Base-by-base conservation (phyloP, 2,797 vertebrate genomes). In the Gephyroberyx darwinii region DNA sequence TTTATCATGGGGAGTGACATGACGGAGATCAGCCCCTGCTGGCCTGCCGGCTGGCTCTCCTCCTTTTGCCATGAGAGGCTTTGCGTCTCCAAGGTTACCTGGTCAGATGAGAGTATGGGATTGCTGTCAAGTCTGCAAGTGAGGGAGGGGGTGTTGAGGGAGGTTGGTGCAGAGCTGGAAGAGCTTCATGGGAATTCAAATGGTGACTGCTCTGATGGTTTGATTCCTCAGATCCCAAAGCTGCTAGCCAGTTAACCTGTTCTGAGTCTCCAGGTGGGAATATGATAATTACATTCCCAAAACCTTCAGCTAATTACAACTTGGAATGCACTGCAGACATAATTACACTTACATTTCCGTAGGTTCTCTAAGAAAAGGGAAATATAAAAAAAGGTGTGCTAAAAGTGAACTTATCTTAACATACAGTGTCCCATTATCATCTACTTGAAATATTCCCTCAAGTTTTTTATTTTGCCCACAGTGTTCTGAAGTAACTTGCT, bases 21-120 rank as follows among this genome's bases (percentile, higher is more conserved):
- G 50, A 58, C 70, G 20, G 71, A 71, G 57, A 69, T 45, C 65
- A 60, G 65, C 75, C 66, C 83, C 75, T 59, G 75, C 73, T 79
- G 83, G 57, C 80, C 71, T 19, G 60, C 63, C 63, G 10, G 37
- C 77, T 62, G 77, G 70, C 66, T 76, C 43, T 17, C 71, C 50
- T 65, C 59, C 54, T 52, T 78, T 71, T 64, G 51, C 75, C 74
- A 76, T 83, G 69, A 68, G 65, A 77, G 71, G 57, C 72, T 74
- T 76, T 77, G 45, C 52, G 66, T 89, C 77, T 79, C 84, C 81
- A 78, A 82, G 82, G 82, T 85, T 87, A 90, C 78, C 75, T 85
- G 69, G 68, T 79, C 80, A 57, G 74, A 80, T 71, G 68, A 78
- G 65, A 71, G 75, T 69, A 62, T 79, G 74, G 77, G 72, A 84